phyloP scores from a whole-genome alignment of 2,888 invertebrate genomes.

The Busseola fusca region DNA sequence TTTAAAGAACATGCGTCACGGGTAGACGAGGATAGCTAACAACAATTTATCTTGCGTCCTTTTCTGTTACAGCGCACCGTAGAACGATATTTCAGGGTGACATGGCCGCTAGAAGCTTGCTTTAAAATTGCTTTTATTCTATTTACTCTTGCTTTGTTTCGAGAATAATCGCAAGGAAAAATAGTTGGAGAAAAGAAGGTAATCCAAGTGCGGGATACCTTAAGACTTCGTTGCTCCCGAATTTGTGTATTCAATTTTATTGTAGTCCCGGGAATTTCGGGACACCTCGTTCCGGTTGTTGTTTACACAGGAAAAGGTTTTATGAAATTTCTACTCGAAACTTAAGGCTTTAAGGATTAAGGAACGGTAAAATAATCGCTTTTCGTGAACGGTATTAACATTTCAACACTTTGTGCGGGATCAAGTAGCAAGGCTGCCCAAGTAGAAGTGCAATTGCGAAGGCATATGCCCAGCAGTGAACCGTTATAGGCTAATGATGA shows the following conservation, averaged over 20 bases:
- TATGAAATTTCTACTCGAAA: conserved; percentile 16
- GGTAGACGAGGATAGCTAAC: conserved; percentile 50
- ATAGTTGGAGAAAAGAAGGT: conserved; percentile 21
- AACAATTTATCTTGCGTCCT: conserved; percentile 72
- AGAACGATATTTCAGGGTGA: conserved; percentile 69
- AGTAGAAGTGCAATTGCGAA: neutral
- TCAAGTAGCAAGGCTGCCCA: neutral
- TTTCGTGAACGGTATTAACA: neutral
- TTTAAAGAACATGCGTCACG: conserved; percentile 53
- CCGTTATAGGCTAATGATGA: neutral
- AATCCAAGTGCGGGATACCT: conserved; percentile 23
- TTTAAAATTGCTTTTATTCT: conserved; percentile 61
- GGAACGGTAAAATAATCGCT: neutral
- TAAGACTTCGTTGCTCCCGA: conserved; percentile 11
- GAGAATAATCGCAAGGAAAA: conserved; percentile 28
- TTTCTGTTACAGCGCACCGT: conserved; percentile 66
- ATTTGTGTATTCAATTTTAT: conserved; percentile 34
- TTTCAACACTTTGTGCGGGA: neutral
- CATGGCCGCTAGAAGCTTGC: conserved; percentile 53
- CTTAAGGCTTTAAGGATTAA: conserved; percentile 4
- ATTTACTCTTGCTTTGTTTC: conserved; percentile 47
- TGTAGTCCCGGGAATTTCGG: conserved; percentile 15
- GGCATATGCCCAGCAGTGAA: neutral
- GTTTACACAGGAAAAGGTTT: conserved; percentile 21
- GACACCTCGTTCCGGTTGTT: conserved; percentile 3